These are phyloP conservation scores for Drosophila setifemur DNA, from an alignment of 1,140 invertebrate species.

Conservation along the genomic window DNA sequence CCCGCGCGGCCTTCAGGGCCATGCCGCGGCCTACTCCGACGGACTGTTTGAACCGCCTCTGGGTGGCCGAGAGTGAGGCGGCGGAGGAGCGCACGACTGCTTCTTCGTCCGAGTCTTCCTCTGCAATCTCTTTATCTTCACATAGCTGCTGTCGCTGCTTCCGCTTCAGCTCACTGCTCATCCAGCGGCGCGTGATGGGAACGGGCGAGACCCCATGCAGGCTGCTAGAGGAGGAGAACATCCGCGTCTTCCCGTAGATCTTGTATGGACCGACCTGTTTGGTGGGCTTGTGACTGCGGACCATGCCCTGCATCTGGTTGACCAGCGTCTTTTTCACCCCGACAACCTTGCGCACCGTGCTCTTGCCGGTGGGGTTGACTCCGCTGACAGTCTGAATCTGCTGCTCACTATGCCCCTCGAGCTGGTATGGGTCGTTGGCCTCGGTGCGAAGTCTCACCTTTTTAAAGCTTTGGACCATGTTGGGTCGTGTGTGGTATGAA, in stretches of 20 bases:
- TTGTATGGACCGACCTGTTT: conserved; percentile 10
- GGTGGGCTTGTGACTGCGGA: not conserved
- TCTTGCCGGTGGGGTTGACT: not conserved
- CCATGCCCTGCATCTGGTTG: conserved; percentile 55
- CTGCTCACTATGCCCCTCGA: not conserved
- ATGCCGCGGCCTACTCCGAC: not conserved
- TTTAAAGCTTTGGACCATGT: not conserved
- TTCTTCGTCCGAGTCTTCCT: not conserved
- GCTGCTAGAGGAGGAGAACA: conserved; percentile 39
- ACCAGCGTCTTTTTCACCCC: conserved; percentile 51
- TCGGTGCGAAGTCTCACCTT: not conserved
- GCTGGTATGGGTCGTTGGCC: not conserved
- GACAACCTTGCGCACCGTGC: conserved; percentile 25
- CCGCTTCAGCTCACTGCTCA: not conserved
- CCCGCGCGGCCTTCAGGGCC: conserved; percentile 5
- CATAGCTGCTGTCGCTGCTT: not conserved
- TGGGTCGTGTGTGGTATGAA: not conserved
- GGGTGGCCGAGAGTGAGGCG: conserved; percentile 12
- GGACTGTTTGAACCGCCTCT: conserved; percentile 27
- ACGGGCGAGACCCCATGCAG: not conserved
- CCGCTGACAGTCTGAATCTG: not conserved
- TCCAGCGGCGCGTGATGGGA: not conserved
- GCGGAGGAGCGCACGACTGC: not conserved
- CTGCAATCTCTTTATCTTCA: not conserved
- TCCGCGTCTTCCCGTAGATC: conserved; percentile 34